Percentiles rank a stretch among this genome's conserved stretches.
Evolutionary conservation across 2,888 invertebrate species (phyloP).

Genomic region (Adineta ricciae): DNA sequence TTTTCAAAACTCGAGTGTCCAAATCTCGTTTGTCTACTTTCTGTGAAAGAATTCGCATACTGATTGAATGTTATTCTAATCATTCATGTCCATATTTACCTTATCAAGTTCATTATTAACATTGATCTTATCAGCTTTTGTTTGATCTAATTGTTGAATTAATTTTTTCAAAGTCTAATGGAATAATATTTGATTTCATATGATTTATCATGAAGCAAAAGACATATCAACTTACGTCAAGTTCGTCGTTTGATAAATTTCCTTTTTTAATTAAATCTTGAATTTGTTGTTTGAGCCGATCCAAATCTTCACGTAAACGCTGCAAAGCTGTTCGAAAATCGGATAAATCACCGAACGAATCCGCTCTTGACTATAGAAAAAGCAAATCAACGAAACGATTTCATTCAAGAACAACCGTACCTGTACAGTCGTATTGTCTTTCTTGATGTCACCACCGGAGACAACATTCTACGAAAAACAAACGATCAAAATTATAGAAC

Average conservation of each 20-base stretch:
- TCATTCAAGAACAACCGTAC: neutral
- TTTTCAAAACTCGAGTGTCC: conserved; percentile 28
- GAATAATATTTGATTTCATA: neutral
- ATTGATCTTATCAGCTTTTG: conserved; percentile 29
- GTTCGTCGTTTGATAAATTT: neutral
- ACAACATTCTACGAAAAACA: neutral
- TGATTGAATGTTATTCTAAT: neutral
- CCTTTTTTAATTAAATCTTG: conserved; percentile 8
- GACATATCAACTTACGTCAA: neutral
- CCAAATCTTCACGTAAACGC: conserved; percentile 1
- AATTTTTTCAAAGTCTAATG: conserved; percentile 28
- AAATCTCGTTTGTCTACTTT: conserved; percentile 33
- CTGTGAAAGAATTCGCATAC: neutral
- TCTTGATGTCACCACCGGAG: neutral
- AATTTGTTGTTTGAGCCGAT: neutral
- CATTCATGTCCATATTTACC: neutral
- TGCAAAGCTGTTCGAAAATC: neutral
- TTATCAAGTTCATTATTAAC: conserved; percentile 27
- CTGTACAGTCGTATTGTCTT: neutral
- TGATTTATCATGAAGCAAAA: neutral
- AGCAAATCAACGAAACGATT: neutral
- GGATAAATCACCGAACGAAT: neutral
- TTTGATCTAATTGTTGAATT: conserved; percentile 26
- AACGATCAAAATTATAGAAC: neutral
- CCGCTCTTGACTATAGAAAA: neutral